phyloP scores from a whole-genome alignment of 2,888 invertebrate species.

The Drosophila koepferae region DNA sequence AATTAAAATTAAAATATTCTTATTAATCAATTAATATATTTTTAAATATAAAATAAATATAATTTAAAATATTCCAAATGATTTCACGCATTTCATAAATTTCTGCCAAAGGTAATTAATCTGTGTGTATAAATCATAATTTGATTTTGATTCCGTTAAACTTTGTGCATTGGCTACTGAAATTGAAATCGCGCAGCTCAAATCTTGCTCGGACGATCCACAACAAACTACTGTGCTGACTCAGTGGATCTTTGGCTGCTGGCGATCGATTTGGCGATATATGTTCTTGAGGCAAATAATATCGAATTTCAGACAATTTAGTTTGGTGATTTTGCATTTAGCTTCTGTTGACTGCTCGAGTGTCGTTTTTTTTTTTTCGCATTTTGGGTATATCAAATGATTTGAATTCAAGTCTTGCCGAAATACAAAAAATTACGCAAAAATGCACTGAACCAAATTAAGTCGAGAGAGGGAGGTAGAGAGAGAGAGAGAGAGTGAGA shows the following conservation, averaged over 20 bases:
- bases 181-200: constrained; percentile 25
- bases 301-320: constrained; percentile 67
- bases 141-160: constrained; percentile 29
- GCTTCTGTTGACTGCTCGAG: constrained; percentile 72
- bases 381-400: constrained; percentile 44
- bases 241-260: neutral
- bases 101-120: neutral
- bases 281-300: constrained; percentile 38
- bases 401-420: constrained; percentile 17
- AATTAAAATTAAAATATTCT: too few relatives aligned
- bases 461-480: constrained; percentile 45
- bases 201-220: constrained; percentile 23
- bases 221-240: constrained; percentile 48
- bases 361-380: neutral
- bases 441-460: constrained; percentile 71
- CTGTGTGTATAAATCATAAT: neutral
- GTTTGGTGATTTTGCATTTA: constrained; percentile 46
- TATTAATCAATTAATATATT: too few relatives aligned
- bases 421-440: constrained; percentile 30
- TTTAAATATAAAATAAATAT: too few relatives aligned
- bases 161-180: constrained; percentile 44
- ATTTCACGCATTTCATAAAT: too few relatives aligned
- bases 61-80: too few relatives aligned
- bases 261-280: constrained; percentile 22
- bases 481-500: neutral